Percentiles rank a stretch among this genome's conserved stretches.
phyloP scores from a whole-genome alignment of 2,113 vertebrate genomes.

The Sinocyclocheilus rhinocerous region DNA sequence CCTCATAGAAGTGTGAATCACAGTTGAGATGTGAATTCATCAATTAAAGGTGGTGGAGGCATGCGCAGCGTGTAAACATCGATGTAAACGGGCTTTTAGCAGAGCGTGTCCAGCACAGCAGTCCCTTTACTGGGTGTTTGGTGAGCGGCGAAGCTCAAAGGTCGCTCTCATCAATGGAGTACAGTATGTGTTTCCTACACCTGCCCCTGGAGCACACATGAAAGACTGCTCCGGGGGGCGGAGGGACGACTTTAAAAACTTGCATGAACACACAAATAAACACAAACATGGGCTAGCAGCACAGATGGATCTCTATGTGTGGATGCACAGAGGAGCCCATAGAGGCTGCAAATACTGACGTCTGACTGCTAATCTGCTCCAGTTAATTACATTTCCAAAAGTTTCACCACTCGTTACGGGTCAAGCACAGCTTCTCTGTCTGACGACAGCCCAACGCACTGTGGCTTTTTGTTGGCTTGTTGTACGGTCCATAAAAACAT shows the following conservation, averaged over 20 bases:
- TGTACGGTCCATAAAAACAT: not conserved
- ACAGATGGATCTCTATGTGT: slow-evolving; percentile 47
- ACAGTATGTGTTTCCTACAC: slow-evolving; percentile 62
- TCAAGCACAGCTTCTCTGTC: not conserved
- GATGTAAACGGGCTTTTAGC: slow-evolving; percentile 51
- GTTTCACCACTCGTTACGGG: not conserved
- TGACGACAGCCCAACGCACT: not conserved
- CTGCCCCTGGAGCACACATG: slow-evolving; percentile 58
- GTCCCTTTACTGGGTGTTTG: slow-evolving; percentile 49
- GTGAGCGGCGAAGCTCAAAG: slow-evolving; percentile 51
- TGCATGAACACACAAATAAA: slow-evolving; percentile 4
- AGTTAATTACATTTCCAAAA: slow-evolving; percentile 34
- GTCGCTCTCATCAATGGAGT: slow-evolving; percentile 57
- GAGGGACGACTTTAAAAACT: slow-evolving; percentile 27
- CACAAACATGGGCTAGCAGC: slow-evolving; percentile 17
- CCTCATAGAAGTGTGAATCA: slow-evolving; percentile 41
- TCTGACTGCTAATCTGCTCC: slow-evolving; percentile 12
- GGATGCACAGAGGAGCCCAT: slow-evolving; percentile 31
- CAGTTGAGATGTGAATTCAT: slow-evolving; percentile 44
- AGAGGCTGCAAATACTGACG: slow-evolving; percentile 23
- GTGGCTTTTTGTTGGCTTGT: not conserved
- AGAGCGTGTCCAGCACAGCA: slow-evolving; percentile 46
- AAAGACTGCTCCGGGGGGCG: slow-evolving; percentile 38
- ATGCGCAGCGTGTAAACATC: slow-evolving; percentile 48
- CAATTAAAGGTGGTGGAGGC: slow-evolving; percentile 38